Conservation (phyloP, 92 coral and sea anemone genomes). For the Bergia sp. region DNA sequence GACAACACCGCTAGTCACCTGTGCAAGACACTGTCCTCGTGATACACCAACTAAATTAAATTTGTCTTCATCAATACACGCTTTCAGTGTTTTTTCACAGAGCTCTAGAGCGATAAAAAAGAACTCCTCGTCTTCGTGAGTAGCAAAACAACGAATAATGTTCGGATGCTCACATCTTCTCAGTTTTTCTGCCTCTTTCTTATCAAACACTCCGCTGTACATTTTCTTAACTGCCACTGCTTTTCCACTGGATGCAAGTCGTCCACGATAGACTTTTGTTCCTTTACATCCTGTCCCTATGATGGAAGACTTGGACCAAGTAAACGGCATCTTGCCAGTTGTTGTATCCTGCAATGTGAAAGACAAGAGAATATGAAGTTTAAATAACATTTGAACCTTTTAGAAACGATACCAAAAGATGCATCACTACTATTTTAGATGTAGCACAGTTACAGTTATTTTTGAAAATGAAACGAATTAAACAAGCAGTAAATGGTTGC, state of each 20-base stretch:
- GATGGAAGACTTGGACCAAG: not conserved
- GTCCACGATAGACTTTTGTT: not conserved
- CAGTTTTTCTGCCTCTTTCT: not conserved
- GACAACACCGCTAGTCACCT: conserved; percentile 1
- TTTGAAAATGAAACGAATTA: no score
- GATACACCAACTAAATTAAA: not conserved
- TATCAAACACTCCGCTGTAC: not conserved
- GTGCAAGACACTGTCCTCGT: not conserved
- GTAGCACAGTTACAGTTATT: no score
- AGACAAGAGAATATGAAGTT: not conserved
- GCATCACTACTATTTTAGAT: no score
- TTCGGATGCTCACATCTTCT: not conserved
- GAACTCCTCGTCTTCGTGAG: not conserved
- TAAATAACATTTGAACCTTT: no score
- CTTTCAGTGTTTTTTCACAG: not conserved
- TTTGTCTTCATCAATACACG: not conserved
- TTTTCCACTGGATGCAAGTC: not conserved
- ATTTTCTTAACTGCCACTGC: not conserved
- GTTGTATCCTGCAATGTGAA: not conserved
- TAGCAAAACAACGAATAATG: not conserved
- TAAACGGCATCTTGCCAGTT: not conserved
- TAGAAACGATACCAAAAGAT: no score
- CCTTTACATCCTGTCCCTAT: conserved; percentile 3
- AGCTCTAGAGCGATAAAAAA: not conserved
- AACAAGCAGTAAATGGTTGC: no score